Conservation (phyloP, 2,797 vertebrate genomes). For the Phoebastria nigripes region DNA sequence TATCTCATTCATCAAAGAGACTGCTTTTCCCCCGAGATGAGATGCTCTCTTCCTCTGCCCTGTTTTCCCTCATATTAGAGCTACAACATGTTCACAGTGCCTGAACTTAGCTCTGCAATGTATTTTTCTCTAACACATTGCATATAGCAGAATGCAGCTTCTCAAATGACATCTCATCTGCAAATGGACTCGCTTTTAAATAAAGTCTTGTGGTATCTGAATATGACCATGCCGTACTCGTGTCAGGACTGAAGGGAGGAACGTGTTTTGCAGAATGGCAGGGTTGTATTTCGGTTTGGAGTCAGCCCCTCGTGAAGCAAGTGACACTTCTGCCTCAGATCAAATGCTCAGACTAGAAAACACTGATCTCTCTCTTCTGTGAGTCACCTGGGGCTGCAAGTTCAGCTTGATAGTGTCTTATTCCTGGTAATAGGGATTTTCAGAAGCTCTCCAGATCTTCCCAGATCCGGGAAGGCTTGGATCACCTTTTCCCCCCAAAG, state of each 20-base stretch:
- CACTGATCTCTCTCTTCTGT: not conserved
- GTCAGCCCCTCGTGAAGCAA: not conserved
- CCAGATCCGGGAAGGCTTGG: not conserved
- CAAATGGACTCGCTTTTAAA: not conserved
- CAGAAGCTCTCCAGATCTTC: not conserved
- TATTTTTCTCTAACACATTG: not conserved
- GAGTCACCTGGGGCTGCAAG: not conserved
- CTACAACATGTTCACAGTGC: not conserved
- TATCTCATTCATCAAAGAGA: not conserved
- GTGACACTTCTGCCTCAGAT: not conserved
- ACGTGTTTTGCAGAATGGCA: not conserved
- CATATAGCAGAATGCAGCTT: not conserved
- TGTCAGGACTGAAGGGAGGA: not conserved
- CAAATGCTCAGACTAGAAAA: not conserved
- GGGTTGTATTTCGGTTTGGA: not conserved
- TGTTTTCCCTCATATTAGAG: not conserved
- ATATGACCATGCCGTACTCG: accelerated
- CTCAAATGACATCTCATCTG: not conserved
- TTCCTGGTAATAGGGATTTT: not conserved
- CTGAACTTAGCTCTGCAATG: not conserved
- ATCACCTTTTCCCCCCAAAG: not conserved
- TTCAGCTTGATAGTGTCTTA: not conserved
- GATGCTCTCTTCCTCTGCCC: not conserved
- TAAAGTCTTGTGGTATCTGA: not conserved
- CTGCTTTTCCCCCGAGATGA: not conserved